Evolutionary conservation across 2,113 vertebrate genomes (phyloP).

Genomic region (Ascaphus truei): DNA sequence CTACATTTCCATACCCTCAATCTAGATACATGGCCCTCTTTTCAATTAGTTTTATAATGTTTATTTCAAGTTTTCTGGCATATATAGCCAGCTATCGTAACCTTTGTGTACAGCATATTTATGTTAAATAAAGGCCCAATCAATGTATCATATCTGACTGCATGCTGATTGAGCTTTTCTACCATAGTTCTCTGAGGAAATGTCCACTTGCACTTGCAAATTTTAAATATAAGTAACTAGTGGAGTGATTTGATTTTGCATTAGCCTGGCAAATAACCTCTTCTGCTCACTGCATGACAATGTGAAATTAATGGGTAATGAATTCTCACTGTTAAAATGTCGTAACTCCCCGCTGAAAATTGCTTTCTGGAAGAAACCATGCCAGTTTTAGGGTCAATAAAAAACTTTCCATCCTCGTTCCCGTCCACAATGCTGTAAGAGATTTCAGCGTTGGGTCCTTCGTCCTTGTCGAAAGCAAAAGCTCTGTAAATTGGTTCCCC

Average conservation of each 20-base stretch:
- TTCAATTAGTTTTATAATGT: conserved; percentile 1
- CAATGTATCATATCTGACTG: conserved; percentile 9
- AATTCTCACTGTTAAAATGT: conserved; percentile 88
- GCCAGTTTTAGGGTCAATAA: conserved; percentile 93
- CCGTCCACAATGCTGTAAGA: conserved; percentile 91
- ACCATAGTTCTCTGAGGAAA: conserved; percentile 5
- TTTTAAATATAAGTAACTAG: conserved; percentile 19
- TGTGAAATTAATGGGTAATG: conserved; percentile 19
- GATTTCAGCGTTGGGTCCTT: conserved; percentile 88
- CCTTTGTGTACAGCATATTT: not conserved
- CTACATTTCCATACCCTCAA: no score
- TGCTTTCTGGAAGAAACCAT: conserved; percentile 92
- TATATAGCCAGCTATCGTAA: not conserved
- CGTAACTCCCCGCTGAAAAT: conserved; percentile 85
- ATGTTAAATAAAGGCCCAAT: conserved; percentile 4
- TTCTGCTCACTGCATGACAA: conserved; percentile 10
- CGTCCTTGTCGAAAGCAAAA: conserved; percentile 88
- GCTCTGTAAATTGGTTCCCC: conserved; percentile 88
- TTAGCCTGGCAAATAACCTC: conserved; percentile 27
- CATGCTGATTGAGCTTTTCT: conserved; percentile 7
- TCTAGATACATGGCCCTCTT: not conserved
- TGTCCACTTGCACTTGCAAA: conserved; percentile 5
- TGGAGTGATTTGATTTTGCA: conserved; percentile 16
- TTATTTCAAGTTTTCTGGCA: not conserved
- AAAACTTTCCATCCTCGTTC: conserved; percentile 90